Base-by-base conservation (phyloP, 2,797 vertebrate species). In the Eulemur albifrons region DNA sequence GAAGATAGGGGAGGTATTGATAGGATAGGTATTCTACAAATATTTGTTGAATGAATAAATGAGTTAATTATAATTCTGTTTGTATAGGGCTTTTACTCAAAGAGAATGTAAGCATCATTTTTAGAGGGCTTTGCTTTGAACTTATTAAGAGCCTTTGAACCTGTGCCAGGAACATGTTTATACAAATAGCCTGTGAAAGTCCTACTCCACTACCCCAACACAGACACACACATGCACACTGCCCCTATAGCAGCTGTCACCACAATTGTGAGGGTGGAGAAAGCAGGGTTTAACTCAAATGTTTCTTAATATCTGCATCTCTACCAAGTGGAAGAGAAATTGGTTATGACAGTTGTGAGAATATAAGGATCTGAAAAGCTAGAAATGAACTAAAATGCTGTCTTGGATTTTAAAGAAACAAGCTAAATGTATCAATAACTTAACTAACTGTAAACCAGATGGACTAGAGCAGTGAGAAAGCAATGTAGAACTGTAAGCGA, bases 151-250 rank as follows among this genome's bases (percentile, higher is more conserved):
- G 30, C 61, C 6, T 88, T 25, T 77, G 15, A 93, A 40, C 20
- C 0, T 15, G 1, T 65, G 18, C 27, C 32, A 69, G 54, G 38
- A 50, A 35, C 4, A 27, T 82, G 23, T 76, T 80, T 57, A 59
- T 13, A 70, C 23, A 52, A 57, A 75, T 4, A 35, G 0, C 1
- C 27, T 81, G 5, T 8, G 20, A 63, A 52, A 11, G 0, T 63
- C 21, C 20, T 9, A 23, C 7, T n/a, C 27, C 12, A 32, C 5
- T 0, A 35, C 2, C 5, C 4, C 4, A 9, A 11, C 25, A 59
- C 5, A 15, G 0, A 8, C 50, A 35, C 50, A 73, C 11, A 48
- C 17, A 30, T 17, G 57, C 18, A 67, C 7, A 13, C 14, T 38
- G 72, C 35, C 65, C 15, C 4, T 45, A 1, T 1, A 38, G 23